A percentile compares a stretch with the other conserved stretches of the same genome.
These are phyloP conservation scores for Oryzias sinensis DNA, from an alignment of 2,797 vertebrate genomes.

Conservation along the genomic window DNA sequence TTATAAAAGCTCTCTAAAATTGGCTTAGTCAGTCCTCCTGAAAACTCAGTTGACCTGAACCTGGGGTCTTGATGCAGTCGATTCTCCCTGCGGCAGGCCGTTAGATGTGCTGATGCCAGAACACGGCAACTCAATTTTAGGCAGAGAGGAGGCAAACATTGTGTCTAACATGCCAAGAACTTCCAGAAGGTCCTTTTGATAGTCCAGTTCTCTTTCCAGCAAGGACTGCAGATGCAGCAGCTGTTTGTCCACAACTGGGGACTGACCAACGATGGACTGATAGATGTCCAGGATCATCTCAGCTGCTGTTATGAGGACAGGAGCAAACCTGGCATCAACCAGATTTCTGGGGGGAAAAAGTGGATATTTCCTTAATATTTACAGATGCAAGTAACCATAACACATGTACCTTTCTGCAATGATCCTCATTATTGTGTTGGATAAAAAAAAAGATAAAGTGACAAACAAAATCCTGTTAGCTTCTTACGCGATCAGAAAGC, in stretches of 20 bases:
- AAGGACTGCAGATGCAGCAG: constrained; percentile 87
- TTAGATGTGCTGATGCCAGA: constrained; percentile 63
- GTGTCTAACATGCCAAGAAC: constrained; percentile 97
- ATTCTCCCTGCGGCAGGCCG: constrained; percentile 52
- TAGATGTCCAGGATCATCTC: constrained; percentile 94
- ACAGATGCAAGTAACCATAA: too few relatives aligned
- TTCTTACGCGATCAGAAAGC: constrained; percentile 88
- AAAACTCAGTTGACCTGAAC: constrained; percentile 59
- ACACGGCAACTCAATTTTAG: constrained; percentile 69
- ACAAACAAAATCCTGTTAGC: neutral
- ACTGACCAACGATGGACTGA: constrained; percentile 84
- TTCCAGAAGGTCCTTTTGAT: constrained; percentile 89
- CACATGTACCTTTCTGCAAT: too few relatives aligned
- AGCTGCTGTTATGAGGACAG: constrained; percentile 82
- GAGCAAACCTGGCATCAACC: constrained; percentile 85
- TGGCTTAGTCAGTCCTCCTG: constrained; percentile 5
- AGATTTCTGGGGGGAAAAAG: constrained; percentile 76
- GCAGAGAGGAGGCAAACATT: constrained; percentile 87
- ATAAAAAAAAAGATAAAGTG: too few relatives aligned
- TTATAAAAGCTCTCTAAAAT: constrained; percentile 24
- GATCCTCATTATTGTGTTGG: too few relatives aligned
- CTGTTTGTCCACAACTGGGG: constrained; percentile 86
- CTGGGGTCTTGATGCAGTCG: constrained; percentile 40
- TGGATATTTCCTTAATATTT: too few relatives aligned
- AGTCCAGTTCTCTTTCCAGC: constrained; percentile 87